Evolutionary conservation across 2,113 vertebrate species (phyloP), one percentile per base, ranked within the genome.

Genomic region (Plectropomus leopardus): DNA sequence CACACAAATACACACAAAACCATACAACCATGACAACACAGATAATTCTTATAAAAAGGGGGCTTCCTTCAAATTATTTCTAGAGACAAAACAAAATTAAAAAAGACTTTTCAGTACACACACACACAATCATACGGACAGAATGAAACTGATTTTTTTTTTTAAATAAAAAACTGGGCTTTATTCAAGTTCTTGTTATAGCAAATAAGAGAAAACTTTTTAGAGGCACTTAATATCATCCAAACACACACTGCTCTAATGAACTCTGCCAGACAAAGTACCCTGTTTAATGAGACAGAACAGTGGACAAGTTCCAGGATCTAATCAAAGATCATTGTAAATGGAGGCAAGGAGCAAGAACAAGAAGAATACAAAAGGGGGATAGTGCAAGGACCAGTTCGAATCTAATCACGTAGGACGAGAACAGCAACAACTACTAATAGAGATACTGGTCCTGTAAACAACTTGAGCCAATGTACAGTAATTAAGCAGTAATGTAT

Each of bases 251-350:
- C 54, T 58, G 15, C 45, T 42, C 50, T 54, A 14, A 50, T 73
- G 32, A 50, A 50, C 57, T 59, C 55, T 58, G 47, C 5, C 48
- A 65, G 53, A 75, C 28, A 24, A 36, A 55, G 48, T 16, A 14
- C 1, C 19, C 45, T 36, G 59, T 53, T 82, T 78, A 78, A 89
- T 71, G 21, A 72, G 69, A 81, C 69, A 66, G 55, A 69, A 73
- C 53, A 69, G 11, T 23, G 45, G n/a, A 58, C 53, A 80, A 24
- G 51, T 72, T 66, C 58, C 54, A 78, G 55, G 21, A 65, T 74
- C 70, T 72, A 69, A 76, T 78, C 44, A 85, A 83, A 81, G 59
- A 78, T 76, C 63, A 44, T 61, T 74, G 72, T 73, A 64, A 80
- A 84, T 73, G 30, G 26, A 19, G 21, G 83, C 21, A 21, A 28